Evolutionary conservation across 2,888 invertebrate species (phyloP), one percentile per base, ranked within the genome.

Genomic region (Drosophila borealis): DNA sequence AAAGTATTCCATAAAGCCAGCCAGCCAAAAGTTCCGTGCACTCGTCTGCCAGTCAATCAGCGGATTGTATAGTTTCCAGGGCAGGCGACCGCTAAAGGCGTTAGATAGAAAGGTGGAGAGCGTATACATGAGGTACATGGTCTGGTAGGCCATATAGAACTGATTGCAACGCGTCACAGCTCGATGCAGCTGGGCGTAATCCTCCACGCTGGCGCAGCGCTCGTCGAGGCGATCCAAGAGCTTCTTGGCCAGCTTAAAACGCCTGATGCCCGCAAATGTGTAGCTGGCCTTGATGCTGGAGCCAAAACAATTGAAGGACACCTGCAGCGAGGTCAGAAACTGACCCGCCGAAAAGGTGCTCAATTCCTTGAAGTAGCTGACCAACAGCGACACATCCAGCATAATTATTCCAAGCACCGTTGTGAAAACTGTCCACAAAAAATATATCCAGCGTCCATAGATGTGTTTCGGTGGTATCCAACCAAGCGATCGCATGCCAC

Each of bases 271-370:
- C 1, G 62, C 51, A 49, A 51, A 81, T 1, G 66, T 69, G 10
- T 48, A 77, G 1, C 39, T 13, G n/a, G 57, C 46, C 48, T 81
- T 81, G 6, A 79, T 1, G 34, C 70, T 63, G 9, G 48, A 51
- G 1, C 81, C 81, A 5, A 64, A 64, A 9, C 57, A 59, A 14
- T 81, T 71, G 4, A 73, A 10, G 6, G 29, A 14, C 36, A 81
- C 64, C 36, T 80, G 69, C 21, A 81, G 48, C 0, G 89, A 88
- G 39, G 88, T 82, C 0, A 89, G 65, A 9, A 89, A 86, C 25
- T 87, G 78, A 1, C 73, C 78, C 0, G 78, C 75, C 11, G 67
- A 64, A 25, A 88, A 88, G 19, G 34, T 56, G 1, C 44, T 71
- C 0, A 80, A 37, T 2, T 66, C 64, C 6, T 53, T 59, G 0